Base-by-base conservation (phyloP, 2,113 vertebrate genomes). In the Odocoileus hemionus region DNA sequence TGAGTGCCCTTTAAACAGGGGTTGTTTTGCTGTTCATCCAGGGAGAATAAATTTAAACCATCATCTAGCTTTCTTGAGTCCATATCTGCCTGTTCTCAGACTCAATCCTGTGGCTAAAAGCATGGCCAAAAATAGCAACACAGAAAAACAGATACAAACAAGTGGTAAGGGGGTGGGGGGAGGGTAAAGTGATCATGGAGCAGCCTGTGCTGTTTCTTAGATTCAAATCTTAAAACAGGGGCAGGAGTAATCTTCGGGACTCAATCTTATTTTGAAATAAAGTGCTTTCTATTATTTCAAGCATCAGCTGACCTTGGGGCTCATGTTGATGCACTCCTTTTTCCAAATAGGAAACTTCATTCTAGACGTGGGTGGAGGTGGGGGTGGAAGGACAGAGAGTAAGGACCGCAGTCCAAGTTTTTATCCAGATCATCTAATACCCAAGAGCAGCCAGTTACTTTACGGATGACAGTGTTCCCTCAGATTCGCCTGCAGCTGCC, bases 91-190 rank as follows among this genome's bases (percentile, higher is more conserved):
- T 74, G 94, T 86, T 97, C 70, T 91, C 89, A 96, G 94, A 43
- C 78, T 94, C 89, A 91, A 50, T 91, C 86, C 79, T 96, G 90
- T n/a, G 86, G 96, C 89, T 95, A 87, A 90, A 94, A 93, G 86
- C 89, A 43, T 15, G 6, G 60, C 94, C 90, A 92, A 96, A 98
- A 98, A 98, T 93, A 98, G 97, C 82, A 95, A 89, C 95, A 23
- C 64, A 93, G 93, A 84, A 94, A 96, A 96, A 94, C 2, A 94
- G 70, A 89, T 39, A 79, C 90, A 89, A 95, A 96, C 96, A 87
- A 97, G 28, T 28, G 19, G 94, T 94, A 96, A 85, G 3, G 50
- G 5, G 14, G 17, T 83, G 39, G 16, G 17, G 86, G 45, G 45
- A 17, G 47, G 33, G n/a, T 36, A 36, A 26, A 95, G 88, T 28